Evolutionary conservation across 2,797 vertebrate genomes (phyloP), one percentile per base, ranked within the genome.

Genomic region (Megaceryle alcyon): DNA sequence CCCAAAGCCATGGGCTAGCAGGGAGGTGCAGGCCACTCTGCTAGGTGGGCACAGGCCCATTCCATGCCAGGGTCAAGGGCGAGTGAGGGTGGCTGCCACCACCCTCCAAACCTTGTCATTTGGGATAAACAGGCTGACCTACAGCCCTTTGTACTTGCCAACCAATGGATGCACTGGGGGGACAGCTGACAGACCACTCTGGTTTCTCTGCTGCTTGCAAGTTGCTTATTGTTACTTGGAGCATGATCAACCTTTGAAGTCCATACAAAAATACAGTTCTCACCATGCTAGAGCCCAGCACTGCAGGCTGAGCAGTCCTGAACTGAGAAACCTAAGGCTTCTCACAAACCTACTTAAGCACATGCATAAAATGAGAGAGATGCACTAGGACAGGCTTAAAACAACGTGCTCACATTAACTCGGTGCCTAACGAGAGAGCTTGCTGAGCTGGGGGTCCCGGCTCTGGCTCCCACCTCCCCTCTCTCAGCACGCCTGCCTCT

Each of bases 391-490:
- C 23, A 12, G 1, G 31, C 44, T 63, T 21, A 20, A n/a, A 68
- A 54, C 0, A 0, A 71, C 39, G 35, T 0, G 0, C 41, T 64
- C 22, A 17, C 23, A 25, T 59, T 16, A 51, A 60, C 46, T n/a
- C 15, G 10, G 33, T 39, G 22, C 33, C 44, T 15, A 44, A 22
- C 0, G 2, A 46, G 44, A 44, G 57, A 66, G 33, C 31, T 9
- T 12, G 19, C 18, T 21, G 22, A 31, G 11, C 15, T 3, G 21
- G 35, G 64, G 35, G 46, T 16, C 66, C 66, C 54, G 80, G 49
- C 56, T 48, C 64, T 8, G 0, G 0, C 37, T 33, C 33, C 59
- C 14, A 10, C 11, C 31, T n/a, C 72, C 41, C 46, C 61, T 29
- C 72, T 75, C 21, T 41, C 48, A 5, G 20, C 61, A 9, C 2